Evolutionary conservation across 1,140 invertebrate genomes (phyloP), one percentile per base, ranked within the genome.

Genomic region (Pollicipes pollicipes): DNA sequence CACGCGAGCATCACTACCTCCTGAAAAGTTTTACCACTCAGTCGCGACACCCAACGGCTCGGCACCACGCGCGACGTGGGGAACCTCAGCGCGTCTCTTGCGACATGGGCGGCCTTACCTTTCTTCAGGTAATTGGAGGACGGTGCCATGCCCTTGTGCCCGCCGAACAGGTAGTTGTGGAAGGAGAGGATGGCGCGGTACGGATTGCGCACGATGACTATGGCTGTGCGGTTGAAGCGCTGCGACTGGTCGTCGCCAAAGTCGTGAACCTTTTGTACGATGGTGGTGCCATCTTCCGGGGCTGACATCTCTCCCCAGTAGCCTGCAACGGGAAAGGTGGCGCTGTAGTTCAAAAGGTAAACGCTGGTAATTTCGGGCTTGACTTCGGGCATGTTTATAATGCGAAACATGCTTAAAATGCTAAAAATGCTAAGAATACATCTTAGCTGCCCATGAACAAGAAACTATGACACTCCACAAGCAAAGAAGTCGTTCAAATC

Each of bases 151-250:
- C 77, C 77, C 17, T 72, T 74, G 72, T 81, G 80, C 8, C 80
- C 80, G 0, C 73, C 76, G 72, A 78, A 77, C 26, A 78, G 69
- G 69, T 75, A 80, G 58, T 81, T 79, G 29, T 77, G 76, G 71
- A 77, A 79, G 26, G 80, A 76, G 0, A 80, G 69, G 66, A 81
- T 76, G 69, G 80, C 78, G 30, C 76, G 73, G 72, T 79, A 80
- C 28, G 80, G 80, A 71, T 81, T 80, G 30, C 80, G 71, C 0
- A 81, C 69, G 13, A 81, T 70, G 16, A 81, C 74, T 68, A 81
- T 75, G 13, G 68, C 78, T 30, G 75, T 74, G 16, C 75, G 72
- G n/a, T 35, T 71, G 67, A 75, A 79, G 63, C 66, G 31, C 16
- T 66, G 70, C 69, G 73, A 71, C 69, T 72, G 58, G 1, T 37